Evolutionary conservation across 1,140 invertebrate species (phyloP), one percentile per base, ranked within the genome.

Genomic region (Drosophila pseudoobscura): DNA sequence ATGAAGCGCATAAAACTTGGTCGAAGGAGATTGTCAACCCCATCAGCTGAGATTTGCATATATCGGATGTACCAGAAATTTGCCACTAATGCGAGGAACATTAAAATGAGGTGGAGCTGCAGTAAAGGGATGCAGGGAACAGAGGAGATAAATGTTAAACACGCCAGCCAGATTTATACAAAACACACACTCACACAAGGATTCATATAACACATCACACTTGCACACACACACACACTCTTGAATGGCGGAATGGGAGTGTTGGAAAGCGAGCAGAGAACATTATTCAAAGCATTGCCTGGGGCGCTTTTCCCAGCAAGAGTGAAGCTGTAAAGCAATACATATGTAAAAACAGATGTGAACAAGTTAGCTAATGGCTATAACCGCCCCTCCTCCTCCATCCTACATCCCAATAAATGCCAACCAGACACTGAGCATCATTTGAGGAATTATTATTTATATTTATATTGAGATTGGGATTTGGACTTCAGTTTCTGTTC

Each of bases 291-390:
- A 71, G 58, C 78, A 76, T 63, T 39, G 64, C 82, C 83, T 39
- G 74, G 75, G 77, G 82, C 82, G 46, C 31, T 13, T 8, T 13
- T 11, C 3, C 11, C 11, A 13, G 35, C 0, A 5, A 39, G 35
- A 39, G 35, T 5, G 35, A 5, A 39, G 35, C 80, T 87, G 59
- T 57, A 69, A 80, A 52, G 72, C 61, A 75, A 79, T 78, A 87
- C 78, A 85, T 78, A 64, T 85, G 83, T 82, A 82, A 87, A 84
- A 77, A 64, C 80, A 80, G 73, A 82, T 85, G 83, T 82, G 83
- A 85, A 85, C 78, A 88, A 68, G 74, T 57, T 41, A 24, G 80
- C 78, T 87, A 87, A 87, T 85, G 69, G 75, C 71, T 31, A 59
- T 70, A 39, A 52, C 9, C 5, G 9, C 13, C 20, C 1, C 22